Percentiles rank a stretch among this genome's conserved stretches.
Evolutionary conservation across 2,113 vertebrate genomes (phyloP).

Genomic region (Phalacrocorax pelagicus): DNA sequence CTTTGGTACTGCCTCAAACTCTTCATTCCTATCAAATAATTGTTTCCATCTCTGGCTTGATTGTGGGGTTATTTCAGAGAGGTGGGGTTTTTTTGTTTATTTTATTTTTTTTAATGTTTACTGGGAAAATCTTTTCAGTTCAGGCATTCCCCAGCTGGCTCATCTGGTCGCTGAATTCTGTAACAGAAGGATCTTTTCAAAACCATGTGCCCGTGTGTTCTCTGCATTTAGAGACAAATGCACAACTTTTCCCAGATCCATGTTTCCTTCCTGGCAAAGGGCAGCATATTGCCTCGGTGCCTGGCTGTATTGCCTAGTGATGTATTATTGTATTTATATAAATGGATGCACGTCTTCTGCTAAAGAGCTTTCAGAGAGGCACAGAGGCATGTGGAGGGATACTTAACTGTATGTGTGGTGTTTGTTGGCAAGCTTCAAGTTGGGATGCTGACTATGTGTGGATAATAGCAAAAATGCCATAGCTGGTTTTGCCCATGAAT

Average conservation of each 20-base stretch:
- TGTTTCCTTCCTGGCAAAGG: not conserved
- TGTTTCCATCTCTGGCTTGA: not conserved
- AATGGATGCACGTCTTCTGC: not conserved
- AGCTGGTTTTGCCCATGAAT: not conserved
- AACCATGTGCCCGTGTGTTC: fast-evolving
- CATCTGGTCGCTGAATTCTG: not conserved
- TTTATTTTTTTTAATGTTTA: not conserved
- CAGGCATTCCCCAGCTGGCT: not conserved
- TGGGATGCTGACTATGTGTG: not conserved
- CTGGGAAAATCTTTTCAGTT: not conserved
- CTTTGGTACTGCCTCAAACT: not conserved
- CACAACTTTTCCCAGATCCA: not conserved
- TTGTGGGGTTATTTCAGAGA: not conserved
- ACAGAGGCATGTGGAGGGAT: not conserved
- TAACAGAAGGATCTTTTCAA: not conserved
- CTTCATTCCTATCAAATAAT: not conserved
- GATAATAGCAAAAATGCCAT: not conserved
- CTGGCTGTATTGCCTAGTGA: not conserved
- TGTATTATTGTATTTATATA: not conserved
- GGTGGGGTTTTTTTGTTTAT: not conserved
- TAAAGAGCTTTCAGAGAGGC: not conserved
- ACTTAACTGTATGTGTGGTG: not conserved
- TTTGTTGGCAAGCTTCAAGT: not conserved
- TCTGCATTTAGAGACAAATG: not conserved
- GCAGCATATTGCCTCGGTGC: not conserved